Evolutionary conservation across 2,888 invertebrate species (phyloP).

Genomic region (Micoletzkya japonica): DNA sequence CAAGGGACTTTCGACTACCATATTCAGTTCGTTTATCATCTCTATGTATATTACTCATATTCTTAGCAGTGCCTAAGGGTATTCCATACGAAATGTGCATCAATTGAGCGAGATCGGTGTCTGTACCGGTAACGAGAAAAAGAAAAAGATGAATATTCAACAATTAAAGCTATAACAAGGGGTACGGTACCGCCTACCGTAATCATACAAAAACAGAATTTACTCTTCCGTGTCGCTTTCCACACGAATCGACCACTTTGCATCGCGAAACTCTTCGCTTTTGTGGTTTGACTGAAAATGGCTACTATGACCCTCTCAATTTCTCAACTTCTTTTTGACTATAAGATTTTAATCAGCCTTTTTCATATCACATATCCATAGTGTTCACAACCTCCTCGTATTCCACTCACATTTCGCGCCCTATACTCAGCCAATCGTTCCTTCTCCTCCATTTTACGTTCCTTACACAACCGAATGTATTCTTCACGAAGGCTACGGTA

Average conservation of each 20-base stretch:
- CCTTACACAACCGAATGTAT: constrained; percentile 16
- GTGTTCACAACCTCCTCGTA: background rate
- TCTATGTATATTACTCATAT: too few relatives aligned
- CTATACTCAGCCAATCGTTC: constrained; percentile 4
- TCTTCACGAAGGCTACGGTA: constrained; percentile 10
- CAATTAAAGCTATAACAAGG: background rate
- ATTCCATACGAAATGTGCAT: too few relatives aligned
- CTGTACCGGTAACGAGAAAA: background rate
- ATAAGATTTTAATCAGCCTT: background rate
- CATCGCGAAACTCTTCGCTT: constrained; percentile 13
- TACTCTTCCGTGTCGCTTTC: background rate
- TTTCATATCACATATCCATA: background rate
- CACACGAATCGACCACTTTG: constrained; percentile 4
- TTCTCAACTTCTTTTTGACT: background rate
- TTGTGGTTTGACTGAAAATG: constrained; percentile 19
- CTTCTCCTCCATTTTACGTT: background rate
- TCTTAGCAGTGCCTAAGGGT: too few relatives aligned
- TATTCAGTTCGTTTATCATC: too few relatives aligned
- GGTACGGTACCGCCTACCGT: background rate
- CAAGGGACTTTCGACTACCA: too few relatives aligned
- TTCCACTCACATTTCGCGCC: constrained; percentile 9
- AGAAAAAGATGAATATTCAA: background rate
- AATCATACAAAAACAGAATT: background rate
- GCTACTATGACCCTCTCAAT: background rate
- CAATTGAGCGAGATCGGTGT: too few relatives aligned